Evolutionary conservation across 2,888 invertebrate species (phyloP).

Genomic region (Fragum sueziense): DNA sequence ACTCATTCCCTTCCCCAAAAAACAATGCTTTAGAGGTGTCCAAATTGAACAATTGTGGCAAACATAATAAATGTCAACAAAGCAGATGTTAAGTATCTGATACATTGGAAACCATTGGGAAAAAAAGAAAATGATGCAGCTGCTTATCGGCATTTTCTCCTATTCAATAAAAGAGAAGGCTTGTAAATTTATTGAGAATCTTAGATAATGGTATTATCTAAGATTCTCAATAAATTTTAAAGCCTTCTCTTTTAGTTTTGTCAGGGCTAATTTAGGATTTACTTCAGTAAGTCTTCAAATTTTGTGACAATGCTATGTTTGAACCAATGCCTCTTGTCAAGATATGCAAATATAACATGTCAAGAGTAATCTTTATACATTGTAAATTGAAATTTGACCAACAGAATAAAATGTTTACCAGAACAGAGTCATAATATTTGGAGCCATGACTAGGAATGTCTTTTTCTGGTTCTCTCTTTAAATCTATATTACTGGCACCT

Average conservation of each 20-base stretch:
- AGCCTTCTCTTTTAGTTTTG: no score
- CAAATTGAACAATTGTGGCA: background rate
- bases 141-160: background rate
- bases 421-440: constrained; percentile 73
- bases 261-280: no score
- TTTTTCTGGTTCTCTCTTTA: constrained; percentile 72
- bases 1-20: background rate
- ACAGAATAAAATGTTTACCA: no score
- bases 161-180: no score
- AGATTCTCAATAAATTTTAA: no score
- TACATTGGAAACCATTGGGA: background rate
- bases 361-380: background rate
- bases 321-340: no score
- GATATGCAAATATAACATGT: no score
- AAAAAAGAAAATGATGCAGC: background rate
- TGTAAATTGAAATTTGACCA: no score
- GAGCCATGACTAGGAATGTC: constrained; percentile 59
- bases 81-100: background rate
- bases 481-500: constrained; percentile 62
- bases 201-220: no score
- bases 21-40: background rate
- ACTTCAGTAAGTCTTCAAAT: no score
- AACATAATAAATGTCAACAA: background rate
- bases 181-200: no score
- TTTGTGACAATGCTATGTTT: no score